A percentile compares a stretch with the other conserved stretches of the same genome.
Conservation (phyloP, 2,888 invertebrate species). For the Mimumesa dahlbomi region DNA sequence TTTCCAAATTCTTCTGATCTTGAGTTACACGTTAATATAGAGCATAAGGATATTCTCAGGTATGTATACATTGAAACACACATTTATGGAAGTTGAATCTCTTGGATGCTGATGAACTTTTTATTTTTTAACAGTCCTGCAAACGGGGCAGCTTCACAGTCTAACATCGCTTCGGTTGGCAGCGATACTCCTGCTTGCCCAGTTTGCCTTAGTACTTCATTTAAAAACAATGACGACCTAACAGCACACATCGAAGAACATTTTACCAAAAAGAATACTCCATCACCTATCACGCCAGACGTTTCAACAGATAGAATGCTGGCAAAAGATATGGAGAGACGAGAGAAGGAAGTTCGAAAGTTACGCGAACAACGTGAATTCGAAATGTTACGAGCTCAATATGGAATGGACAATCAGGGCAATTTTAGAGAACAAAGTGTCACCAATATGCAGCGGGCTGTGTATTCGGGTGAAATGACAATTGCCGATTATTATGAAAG, state of each 20-base stretch:
- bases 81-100: neutral
- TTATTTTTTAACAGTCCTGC: conserved; percentile 68
- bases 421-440: conserved; percentile 90
- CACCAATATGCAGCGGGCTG: conserved; percentile 90
- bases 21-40: conserved; percentile 92
- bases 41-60: conserved; percentile 90
- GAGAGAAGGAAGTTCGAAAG: conserved; percentile 86
- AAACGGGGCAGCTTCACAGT: conserved; percentile 73
- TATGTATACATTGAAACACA: conserved; percentile 68
- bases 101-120: neutral
- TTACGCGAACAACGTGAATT: conserved; percentile 90
- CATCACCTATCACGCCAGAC: conserved; percentile 80
- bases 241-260: conserved; percentile 91
- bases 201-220: conserved; percentile 79
- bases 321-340: conserved; percentile 82
- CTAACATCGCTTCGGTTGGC: conserved; percentile 74
- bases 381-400: conserved; percentile 89
- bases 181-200: conserved; percentile 79
- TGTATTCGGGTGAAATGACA: conserved; percentile 92
- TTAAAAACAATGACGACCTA: conserved; percentile 82
- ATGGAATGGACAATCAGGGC: conserved; percentile 94
- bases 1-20: conserved; percentile 89
- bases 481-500: conserved; percentile 93
- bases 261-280: conserved; percentile 82
- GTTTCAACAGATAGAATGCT: conserved; percentile 81